Conservation (phyloP, 2,888 invertebrate species). For the Choreutis nemorana region DNA sequence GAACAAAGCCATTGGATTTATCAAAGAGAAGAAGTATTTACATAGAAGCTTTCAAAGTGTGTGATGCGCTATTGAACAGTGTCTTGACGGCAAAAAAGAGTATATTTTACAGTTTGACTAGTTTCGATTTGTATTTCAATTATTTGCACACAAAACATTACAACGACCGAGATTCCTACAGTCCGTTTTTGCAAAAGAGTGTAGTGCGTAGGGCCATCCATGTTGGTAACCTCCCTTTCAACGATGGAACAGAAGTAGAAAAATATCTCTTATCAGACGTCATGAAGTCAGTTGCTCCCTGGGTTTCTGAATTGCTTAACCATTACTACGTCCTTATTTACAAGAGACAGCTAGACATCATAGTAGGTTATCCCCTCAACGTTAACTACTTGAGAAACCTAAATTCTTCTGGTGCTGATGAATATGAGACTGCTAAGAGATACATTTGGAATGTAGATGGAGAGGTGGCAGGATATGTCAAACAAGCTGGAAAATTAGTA, state of each 20-base stretch:
- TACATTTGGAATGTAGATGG: slow-evolving; percentile 74
- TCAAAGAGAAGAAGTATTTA: slow-evolving; percentile 69
- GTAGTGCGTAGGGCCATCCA: slow-evolving; percentile 79
- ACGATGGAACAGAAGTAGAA: slow-evolving; percentile 72
- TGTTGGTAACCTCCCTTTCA: slow-evolving; percentile 81
- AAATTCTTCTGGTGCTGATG: slow-evolving; percentile 70
- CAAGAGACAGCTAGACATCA: slow-evolving; percentile 91
- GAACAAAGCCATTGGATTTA: slow-evolving; percentile 62
- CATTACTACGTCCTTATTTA: slow-evolving; percentile 81
- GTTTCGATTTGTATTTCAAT: slow-evolving; percentile 80
- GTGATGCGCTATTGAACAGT: slow-evolving; percentile 75
- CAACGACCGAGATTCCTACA: slow-evolving; percentile 56
- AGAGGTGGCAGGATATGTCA: slow-evolving; percentile 79
- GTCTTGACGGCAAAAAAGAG: slow-evolving; percentile 66
- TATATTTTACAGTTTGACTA: slow-evolving; percentile 76
- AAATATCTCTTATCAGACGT: slow-evolving; percentile 76
- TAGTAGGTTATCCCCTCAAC: slow-evolving; percentile 88
- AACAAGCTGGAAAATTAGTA: slow-evolving; percentile 73
- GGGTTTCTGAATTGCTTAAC: slow-evolving; percentile 73
- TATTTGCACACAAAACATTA: slow-evolving; percentile 71
- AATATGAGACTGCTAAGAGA: slow-evolving; percentile 72
- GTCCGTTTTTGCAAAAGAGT: slow-evolving; percentile 68
- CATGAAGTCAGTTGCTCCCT: slow-evolving; percentile 81
- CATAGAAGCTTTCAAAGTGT: slow-evolving; percentile 73
- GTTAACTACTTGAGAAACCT: slow-evolving; percentile 78